Conservation (phyloP, 1,140 invertebrate genomes). For the Drosophila mayri region DNA sequence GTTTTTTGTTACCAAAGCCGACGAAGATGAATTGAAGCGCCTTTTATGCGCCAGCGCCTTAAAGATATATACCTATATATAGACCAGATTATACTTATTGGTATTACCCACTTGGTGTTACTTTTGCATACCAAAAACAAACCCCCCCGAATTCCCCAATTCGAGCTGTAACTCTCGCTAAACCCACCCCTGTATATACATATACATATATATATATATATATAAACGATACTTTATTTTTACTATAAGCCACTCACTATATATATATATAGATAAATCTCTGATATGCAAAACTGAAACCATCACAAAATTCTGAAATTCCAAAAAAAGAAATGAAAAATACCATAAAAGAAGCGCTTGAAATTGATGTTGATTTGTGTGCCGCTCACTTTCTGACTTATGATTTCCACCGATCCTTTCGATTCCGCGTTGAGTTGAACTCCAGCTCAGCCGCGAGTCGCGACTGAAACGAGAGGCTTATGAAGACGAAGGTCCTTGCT, state of each 20-base stretch:
- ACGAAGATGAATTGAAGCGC: slow-evolving; percentile 11
- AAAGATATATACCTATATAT: background rate
- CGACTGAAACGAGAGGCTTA: background rate
- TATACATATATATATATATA: slow-evolving; percentile 53
- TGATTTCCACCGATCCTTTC: slow-evolving; percentile 43
- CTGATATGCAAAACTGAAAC: slow-evolving; percentile 70
- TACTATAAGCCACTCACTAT: slow-evolving; percentile 12
- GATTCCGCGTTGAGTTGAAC: slow-evolving; percentile 35
- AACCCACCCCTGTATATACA: background rate
- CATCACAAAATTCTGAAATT: slow-evolving; percentile 51
- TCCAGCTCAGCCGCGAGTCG: slow-evolving; percentile 5
- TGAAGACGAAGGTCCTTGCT: slow-evolving; percentile 9
- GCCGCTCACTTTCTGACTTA: slow-evolving; percentile 41
- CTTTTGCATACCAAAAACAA: slow-evolving; percentile 45
- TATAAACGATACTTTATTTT: slow-evolving; percentile 6
- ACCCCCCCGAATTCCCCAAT: background rate
- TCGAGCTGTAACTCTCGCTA: slow-evolving; percentile 2
- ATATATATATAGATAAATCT: slow-evolving; percentile 32
- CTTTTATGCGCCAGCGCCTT: slow-evolving; percentile 10
- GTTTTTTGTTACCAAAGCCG: background rate
- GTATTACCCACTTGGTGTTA: slow-evolving; percentile 36
- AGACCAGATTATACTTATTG: slow-evolving; percentile 14
- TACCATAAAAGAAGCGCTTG: slow-evolving; percentile 38
- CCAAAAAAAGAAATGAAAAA: background rate
- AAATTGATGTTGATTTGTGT: slow-evolving; percentile 46